Evolutionary conservation across 2,797 vertebrate genomes (phyloP).

Genomic region (Enteromius argenteus): DNA sequence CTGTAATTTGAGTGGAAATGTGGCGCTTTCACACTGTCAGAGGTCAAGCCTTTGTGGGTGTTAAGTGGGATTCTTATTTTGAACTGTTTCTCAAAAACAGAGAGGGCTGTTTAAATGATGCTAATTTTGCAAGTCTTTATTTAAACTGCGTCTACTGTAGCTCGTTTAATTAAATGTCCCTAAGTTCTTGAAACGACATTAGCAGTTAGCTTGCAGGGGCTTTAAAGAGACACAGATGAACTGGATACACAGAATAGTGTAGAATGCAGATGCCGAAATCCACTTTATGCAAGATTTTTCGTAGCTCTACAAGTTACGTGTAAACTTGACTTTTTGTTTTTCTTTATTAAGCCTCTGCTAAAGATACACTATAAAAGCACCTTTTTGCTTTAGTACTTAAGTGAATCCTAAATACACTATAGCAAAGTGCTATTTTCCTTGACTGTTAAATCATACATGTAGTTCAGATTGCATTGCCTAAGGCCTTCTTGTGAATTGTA

Average conservation of each 20-base stretch:
- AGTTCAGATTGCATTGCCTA: not conserved
- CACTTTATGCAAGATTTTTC: not conserved
- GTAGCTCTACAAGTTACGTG: not conserved
- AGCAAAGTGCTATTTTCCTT: conserved; percentile 31
- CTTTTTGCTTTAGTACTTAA: conserved; percentile 19
- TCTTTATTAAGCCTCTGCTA: not conserved
- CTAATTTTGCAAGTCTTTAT: conserved; percentile 49
- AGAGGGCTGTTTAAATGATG: conserved; percentile 46
- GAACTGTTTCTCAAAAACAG: conserved; percentile 40
- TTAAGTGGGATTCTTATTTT: conserved; percentile 53
- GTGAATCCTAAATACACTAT: conserved; percentile 52
- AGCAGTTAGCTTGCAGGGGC: conserved; percentile 10
- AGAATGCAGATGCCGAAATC: not conserved
- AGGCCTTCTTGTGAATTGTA: conserved; percentile 29
- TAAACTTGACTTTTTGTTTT: conserved; percentile 23
- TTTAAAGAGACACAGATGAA: conserved; percentile 8
- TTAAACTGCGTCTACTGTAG: conserved; percentile 64
- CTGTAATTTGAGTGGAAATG: conserved; percentile 69
- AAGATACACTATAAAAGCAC: conserved; percentile 26
- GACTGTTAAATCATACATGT: conserved; percentile 31
- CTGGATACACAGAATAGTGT: conserved; percentile 15
- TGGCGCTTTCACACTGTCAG: conserved; percentile 41
- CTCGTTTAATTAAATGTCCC: conserved; percentile 47
- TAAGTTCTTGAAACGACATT: not conserved
- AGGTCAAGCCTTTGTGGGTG: conserved; percentile 51